These are phyloP conservation scores for Pyrochroa serraticornis DNA, from an alignment of 2,888 invertebrate species.

Conservation along the genomic window DNA sequence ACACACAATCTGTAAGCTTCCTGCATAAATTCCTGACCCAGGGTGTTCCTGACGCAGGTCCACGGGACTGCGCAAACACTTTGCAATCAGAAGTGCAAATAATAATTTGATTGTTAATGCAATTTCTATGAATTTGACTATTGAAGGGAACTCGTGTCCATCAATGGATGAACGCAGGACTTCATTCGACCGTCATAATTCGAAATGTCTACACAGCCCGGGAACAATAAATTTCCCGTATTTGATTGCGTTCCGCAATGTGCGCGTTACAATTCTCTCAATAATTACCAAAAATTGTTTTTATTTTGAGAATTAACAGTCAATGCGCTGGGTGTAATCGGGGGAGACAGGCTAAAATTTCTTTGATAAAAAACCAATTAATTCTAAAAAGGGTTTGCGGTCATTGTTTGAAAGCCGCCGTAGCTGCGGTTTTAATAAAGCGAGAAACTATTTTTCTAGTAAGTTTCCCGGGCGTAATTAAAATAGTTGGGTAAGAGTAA, in stretches of 20 bases:
- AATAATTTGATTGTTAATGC: constrained; percentile 59
- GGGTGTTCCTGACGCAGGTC: constrained; percentile 14
- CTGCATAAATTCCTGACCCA: constrained; percentile 32
- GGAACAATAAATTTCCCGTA: constrained; percentile 48
- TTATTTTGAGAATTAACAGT: not conserved
- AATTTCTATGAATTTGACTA: constrained; percentile 58
- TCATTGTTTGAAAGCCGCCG: constrained; percentile 16
- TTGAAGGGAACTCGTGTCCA: constrained; percentile 50
- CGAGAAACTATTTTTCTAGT: constrained; percentile 33
- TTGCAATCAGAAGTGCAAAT: constrained; percentile 57
- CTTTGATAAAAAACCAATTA: constrained; percentile 26
- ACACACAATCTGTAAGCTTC: constrained; percentile 25
- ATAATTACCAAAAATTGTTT: constrained; percentile 31
- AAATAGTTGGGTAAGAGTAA: constrained; percentile 39
- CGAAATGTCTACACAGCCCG: constrained; percentile 52
- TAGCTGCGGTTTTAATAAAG: constrained; percentile 27
- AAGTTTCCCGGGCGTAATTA: constrained; percentile 40
- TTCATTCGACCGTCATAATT: constrained; percentile 52
- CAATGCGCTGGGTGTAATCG: too few species aligned
- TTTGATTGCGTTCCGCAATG: constrained; percentile 44
- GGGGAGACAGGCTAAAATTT: too few species aligned
- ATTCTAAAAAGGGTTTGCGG: constrained; percentile 18
- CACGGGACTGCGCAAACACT: constrained; percentile 37
- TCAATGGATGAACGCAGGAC: constrained; percentile 47
- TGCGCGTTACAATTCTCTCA: constrained; percentile 31